A percentile compares a stretch with the other conserved stretches of the same genome.
Evolutionary conservation across 2,888 invertebrate genomes (phyloP).

Genomic region (Odiellus spinosus): DNA sequence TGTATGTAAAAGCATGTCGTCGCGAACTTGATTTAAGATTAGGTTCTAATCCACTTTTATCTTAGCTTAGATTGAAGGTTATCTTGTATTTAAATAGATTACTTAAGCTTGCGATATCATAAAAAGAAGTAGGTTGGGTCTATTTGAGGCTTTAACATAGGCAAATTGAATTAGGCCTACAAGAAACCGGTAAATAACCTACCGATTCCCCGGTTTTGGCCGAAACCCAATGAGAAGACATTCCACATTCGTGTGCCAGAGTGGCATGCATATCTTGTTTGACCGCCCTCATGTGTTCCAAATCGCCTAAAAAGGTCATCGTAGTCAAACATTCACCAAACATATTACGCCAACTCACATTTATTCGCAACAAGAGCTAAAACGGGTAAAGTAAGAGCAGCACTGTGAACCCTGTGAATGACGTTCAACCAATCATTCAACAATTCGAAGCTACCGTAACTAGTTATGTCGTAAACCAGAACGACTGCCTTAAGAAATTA

Average conservation of each 20-base stretch:
- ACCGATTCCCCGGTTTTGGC: conserved; percentile 39
- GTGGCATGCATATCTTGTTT: conserved; percentile 34
- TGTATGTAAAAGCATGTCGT: no score
- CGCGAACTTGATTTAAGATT: no score
- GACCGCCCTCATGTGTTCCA: conserved; percentile 36
- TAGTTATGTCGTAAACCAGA: conserved; percentile 69
- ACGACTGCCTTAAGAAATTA: conserved; percentile 48
- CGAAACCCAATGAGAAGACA: conserved; percentile 35
- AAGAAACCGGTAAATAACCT: no score
- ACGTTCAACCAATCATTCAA: conserved; percentile 50
- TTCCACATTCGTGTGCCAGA: conserved; percentile 33
- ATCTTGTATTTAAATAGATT: no score
- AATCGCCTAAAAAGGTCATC: conserved; percentile 29
- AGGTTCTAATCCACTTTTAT: no score
- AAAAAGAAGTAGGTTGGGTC: no score
- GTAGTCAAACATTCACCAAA: neutral
- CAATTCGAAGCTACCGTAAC: conserved; percentile 58
- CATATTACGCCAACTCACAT: conserved; percentile 23
- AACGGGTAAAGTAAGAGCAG: conserved; percentile 26
- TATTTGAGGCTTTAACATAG: no score
- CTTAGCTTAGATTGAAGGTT: no score
- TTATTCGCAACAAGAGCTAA: conserved; percentile 38
- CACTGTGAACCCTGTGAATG: conserved; percentile 11
- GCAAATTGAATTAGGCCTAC: no score
- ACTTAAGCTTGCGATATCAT: no score